Percentiles rank a stretch among this genome's conserved stretches.
These are phyloP conservation scores for Heliocidaris erythrogramma DNA, from an alignment of 35 echinoderm and acorn worm species.

Conservation along the genomic window DNA sequence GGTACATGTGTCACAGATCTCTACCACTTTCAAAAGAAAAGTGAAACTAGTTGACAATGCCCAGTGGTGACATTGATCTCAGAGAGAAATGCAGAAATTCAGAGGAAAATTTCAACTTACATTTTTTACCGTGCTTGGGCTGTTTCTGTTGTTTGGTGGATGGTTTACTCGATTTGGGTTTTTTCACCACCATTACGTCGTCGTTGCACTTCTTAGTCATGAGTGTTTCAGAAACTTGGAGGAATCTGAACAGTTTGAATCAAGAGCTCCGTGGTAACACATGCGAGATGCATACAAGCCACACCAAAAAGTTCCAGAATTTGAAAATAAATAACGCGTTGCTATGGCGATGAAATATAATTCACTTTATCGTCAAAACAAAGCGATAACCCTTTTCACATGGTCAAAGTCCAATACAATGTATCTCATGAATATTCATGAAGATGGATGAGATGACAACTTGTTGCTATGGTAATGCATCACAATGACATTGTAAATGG, in stretches of 20 bases:
- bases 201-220: conserved; percentile 44
- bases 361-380: neutral
- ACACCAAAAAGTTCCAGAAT: neutral
- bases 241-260: neutral
- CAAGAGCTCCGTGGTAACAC: neutral
- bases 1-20: neutral
- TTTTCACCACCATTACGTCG: conserved; percentile 53
- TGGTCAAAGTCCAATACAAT: neutral
- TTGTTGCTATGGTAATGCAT: conserved; percentile 9
- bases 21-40: neutral
- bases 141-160: conserved; percentile 40
- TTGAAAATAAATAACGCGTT: neutral
- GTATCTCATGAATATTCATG: neutral
- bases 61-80: neutral
- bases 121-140: conserved; percentile 43
- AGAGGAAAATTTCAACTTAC: conserved; percentile 6
- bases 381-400: neutral
- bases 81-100: neutral
- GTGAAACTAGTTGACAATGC: conserved; percentile 9
- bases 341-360: neutral
- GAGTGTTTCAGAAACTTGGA: conserved; percentile 24
- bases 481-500: neutral
- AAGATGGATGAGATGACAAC: neutral
- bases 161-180: conserved; percentile 44
- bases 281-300: neutral